Conservation (phyloP, 1,140 invertebrate species). For the Eubasilissa regina region DNA sequence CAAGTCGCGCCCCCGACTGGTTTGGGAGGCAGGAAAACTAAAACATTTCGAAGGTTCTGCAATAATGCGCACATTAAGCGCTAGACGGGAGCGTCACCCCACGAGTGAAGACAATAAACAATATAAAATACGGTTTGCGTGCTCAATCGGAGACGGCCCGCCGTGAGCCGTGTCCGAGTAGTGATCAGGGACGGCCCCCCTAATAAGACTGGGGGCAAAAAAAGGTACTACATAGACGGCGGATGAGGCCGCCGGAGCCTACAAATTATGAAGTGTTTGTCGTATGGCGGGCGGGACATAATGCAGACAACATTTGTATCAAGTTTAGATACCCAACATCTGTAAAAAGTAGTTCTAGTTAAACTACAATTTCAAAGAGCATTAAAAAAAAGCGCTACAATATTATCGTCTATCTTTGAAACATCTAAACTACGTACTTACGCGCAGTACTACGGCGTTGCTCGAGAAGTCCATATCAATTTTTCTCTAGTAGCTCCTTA, state of each 20-base stretch:
- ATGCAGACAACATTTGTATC: conserved; percentile 2
- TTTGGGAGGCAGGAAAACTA: no score
- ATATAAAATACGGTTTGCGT: conserved; percentile 31
- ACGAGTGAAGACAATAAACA: conserved; percentile 33
- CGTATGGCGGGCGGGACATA: neutral
- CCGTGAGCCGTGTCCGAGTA: no score
- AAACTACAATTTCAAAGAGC: no score
- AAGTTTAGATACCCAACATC: neutral
- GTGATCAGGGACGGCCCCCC: neutral
- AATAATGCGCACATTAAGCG: neutral
- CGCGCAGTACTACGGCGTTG: conserved; percentile 32
- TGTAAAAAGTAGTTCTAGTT: neutral
- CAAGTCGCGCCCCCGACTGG: no score
- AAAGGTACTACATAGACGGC: conserved; percentile 46
- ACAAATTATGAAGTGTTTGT: neutral
- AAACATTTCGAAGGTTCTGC: no score
- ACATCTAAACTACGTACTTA: conserved; percentile 5
- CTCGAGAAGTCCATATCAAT: conserved; percentile 30
- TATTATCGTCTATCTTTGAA: neutral
- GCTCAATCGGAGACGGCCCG: neutral
- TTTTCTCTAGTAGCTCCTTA: neutral
- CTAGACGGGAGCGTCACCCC: conserved; percentile 9
- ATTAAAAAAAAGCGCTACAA: no score
- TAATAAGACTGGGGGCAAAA: conserved; percentile 33
- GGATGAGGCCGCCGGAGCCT: conserved; percentile 51